These are phyloP conservation scores for Bellardia bayeri DNA, from an alignment of 2,888 invertebrate genomes.

Conservation along the genomic window DNA sequence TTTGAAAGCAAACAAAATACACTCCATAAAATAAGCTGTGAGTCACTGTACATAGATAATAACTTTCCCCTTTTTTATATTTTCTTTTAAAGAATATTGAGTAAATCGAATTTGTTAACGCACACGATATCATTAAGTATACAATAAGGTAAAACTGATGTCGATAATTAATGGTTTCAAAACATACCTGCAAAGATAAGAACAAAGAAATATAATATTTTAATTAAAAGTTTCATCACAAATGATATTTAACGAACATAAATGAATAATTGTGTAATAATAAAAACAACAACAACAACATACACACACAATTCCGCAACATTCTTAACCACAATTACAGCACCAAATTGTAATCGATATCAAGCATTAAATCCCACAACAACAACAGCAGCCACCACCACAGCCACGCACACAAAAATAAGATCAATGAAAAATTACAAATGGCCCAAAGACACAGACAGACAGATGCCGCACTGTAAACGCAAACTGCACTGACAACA, in stretches of 20 bases:
- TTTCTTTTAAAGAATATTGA: no score
- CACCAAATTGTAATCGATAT: conserved; percentile 63
- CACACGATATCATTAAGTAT: no score
- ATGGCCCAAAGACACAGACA: conserved; percentile 70
- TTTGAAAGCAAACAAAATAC: no score
- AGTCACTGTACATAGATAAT: no score
- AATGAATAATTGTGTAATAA: conserved; percentile 60
- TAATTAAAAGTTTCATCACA: conserved; percentile 66
- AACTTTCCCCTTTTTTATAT: no score
- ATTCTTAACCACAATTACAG: conserved; percentile 39
- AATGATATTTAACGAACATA: conserved; percentile 32
- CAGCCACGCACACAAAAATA: conserved; percentile 51
- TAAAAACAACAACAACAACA: conserved; percentile 21
- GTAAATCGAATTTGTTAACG: no score
- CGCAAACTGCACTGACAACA: conserved; percentile 44
- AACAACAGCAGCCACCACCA: background rate
- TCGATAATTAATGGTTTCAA: background rate
- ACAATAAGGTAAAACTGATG: no score
- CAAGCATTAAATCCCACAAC: conserved; percentile 50
- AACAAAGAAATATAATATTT: conserved; percentile 59
- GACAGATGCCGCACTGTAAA: conserved; percentile 13
- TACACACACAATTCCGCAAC: background rate
- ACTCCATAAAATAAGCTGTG: no score
- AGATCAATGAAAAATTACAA: conserved; percentile 70
- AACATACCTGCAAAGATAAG: conserved; percentile 71